A percentile compares a stretch with the other conserved stretches of the same genome.
These are phyloP conservation scores for Sialia sialis DNA, from an alignment of 2,113 vertebrate genomes.

Conservation along the genomic window DNA sequence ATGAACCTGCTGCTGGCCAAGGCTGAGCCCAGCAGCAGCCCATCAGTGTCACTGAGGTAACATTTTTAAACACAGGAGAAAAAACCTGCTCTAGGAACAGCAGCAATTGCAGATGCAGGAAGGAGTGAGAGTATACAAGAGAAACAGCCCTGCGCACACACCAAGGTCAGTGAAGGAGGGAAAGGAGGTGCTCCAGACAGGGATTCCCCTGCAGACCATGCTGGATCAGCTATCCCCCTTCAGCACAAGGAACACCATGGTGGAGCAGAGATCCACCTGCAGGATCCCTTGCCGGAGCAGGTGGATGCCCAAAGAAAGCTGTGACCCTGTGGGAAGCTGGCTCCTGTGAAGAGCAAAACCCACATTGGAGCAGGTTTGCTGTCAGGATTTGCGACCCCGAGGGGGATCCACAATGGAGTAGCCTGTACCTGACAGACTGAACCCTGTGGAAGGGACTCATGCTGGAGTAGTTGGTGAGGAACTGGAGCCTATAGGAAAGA, in stretches of 20 bases:
- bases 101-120: background rate
- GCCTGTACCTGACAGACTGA: background rate
- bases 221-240: background rate
- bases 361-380: background rate
- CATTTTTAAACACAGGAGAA: no score
- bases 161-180: background rate
- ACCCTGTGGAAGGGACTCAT: background rate
- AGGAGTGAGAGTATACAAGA: background rate
- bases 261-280: background rate
- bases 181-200: background rate
- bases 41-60: background rate
- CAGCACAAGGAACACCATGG: background rate
- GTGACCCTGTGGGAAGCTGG: background rate
- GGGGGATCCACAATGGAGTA: background rate
- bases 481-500: background rate
- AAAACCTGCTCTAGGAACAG: background rate
- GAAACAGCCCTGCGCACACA: background rate
- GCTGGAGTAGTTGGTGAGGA: background rate
- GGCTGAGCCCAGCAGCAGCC: background rate
- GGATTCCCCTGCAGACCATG: background rate
- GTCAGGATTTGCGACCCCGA: background rate
- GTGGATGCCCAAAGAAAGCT: background rate
- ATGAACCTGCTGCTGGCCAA: accelerated
- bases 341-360: background rate
- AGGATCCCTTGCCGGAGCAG: background rate